Conservation (phyloP, 2,888 invertebrate genomes). For the Hanleya hanleyi region DNA sequence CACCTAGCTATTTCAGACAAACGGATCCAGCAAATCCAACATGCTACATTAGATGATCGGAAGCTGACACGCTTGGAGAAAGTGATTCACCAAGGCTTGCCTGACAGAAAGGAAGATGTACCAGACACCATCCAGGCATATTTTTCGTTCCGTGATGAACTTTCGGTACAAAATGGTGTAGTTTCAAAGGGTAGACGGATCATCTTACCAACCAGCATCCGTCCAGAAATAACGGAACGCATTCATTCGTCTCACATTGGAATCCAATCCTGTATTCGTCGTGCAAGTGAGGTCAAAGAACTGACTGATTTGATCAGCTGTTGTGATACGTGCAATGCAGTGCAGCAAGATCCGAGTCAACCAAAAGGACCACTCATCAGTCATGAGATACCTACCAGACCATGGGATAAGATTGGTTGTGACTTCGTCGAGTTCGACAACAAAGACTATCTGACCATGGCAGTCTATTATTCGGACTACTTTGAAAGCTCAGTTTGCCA, state of each 20-base stretch:
- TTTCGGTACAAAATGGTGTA: constrained; percentile 5
- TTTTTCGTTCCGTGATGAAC: no score
- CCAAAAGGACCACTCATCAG: constrained; percentile 6
- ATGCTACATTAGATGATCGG: not conserved
- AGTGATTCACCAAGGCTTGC: constrained; percentile 5
- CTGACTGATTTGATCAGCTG: not conserved
- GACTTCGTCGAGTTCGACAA: constrained; percentile 13
- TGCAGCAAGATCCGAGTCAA: not conserved
- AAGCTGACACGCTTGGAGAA: not conserved
- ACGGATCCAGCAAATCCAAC: not conserved
- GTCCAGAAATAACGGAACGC: not conserved
- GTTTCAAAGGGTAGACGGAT: not conserved
- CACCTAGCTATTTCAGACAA: not conserved
- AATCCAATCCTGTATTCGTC: not conserved
- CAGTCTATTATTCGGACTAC: constrained; percentile 15
- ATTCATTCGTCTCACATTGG: not conserved
- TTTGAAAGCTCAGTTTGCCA: constrained; percentile 13
- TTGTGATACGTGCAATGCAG: not conserved
- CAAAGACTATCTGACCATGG: constrained; percentile 11
- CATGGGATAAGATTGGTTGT: constrained; percentile 13
- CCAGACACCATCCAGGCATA: not conserved
- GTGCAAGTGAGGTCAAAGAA: not conserved
- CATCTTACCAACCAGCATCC: not conserved
- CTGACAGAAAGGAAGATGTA: not conserved
- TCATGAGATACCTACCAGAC: not conserved